Evolutionary conservation across 2,888 invertebrate genomes (phyloP).

Genomic region (Mythimna lalbum): DNA sequence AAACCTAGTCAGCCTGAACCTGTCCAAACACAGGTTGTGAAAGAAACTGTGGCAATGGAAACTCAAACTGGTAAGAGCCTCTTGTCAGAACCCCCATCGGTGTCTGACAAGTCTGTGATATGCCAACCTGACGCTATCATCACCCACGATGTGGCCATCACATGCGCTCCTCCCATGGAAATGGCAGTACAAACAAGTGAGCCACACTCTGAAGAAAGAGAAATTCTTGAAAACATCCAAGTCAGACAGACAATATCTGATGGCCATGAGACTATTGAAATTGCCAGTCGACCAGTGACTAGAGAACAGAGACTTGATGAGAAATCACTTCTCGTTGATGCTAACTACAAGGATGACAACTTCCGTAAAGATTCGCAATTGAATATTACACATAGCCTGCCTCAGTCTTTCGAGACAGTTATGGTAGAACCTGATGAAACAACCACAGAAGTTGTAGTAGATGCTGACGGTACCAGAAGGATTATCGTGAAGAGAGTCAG

Average conservation of each 20-base stretch:
- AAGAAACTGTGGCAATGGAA: slow-evolving; percentile 85
- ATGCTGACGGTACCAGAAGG: slow-evolving; percentile 95
- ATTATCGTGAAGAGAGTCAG: slow-evolving; percentile 94
- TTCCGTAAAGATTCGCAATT: slow-evolving; percentile 92
- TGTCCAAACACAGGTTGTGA: slow-evolving; percentile 61
- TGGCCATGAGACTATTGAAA: slow-evolving; percentile 93
- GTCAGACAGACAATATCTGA: slow-evolving; percentile 92
- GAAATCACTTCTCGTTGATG: slow-evolving; percentile 93
- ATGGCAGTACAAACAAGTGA: slow-evolving; percentile 92
- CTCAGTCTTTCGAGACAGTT: slow-evolving; percentile 95
- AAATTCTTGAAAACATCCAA: slow-evolving; percentile 91
- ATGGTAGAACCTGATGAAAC: slow-evolving; percentile 96
- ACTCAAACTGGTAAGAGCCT: slow-evolving; percentile 93
- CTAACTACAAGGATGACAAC: slow-evolving; percentile 92
- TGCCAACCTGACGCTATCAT: slow-evolving; percentile 79
- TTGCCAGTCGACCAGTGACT: slow-evolving; percentile 91
- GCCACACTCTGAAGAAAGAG: slow-evolving; percentile 85
- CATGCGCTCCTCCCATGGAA: slow-evolving; percentile 89
- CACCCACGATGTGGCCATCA: slow-evolving; percentile 88
- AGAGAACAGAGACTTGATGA: slow-evolving; percentile 87
- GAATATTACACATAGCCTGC: slow-evolving; percentile 93
- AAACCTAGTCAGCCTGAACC: slow-evolving; percentile 67
- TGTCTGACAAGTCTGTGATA: slow-evolving; percentile 84
- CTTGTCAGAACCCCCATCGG: slow-evolving; percentile 82
- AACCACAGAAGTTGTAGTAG: slow-evolving; percentile 95